A percentile compares a stretch with the other conserved stretches of the same genome.
These are phyloP conservation scores for Thera obeliscata DNA, from an alignment of 2,888 invertebrate species.

Conservation along the genomic window DNA sequence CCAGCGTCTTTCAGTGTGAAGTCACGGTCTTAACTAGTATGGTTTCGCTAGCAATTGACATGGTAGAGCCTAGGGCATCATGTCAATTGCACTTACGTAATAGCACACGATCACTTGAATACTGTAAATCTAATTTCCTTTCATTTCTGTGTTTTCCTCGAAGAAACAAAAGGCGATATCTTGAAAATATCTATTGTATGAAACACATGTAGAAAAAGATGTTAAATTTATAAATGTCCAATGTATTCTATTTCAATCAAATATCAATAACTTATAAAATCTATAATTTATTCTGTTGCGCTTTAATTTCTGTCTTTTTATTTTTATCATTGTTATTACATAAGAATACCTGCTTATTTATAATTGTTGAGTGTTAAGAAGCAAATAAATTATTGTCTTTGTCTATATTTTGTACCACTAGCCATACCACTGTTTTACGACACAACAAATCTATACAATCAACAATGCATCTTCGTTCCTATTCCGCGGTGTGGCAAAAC, in stretches of 20 bases:
- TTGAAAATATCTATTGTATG: too few relatives aligned
- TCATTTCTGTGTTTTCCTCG: background rate
- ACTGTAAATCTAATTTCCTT: conserved; percentile 16
- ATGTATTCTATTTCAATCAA: too few relatives aligned
- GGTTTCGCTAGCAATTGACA: background rate
- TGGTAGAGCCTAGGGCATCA: conserved; percentile 7
- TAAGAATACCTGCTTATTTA: too few relatives aligned
- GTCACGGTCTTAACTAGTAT: conserved; percentile 1
- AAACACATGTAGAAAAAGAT: too few relatives aligned
- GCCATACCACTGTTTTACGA: conserved; percentile 19
- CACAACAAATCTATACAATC: conserved; percentile 23
- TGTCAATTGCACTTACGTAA: background rate
- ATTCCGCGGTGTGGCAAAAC: conserved; percentile 58
- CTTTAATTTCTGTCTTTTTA: too few relatives aligned
- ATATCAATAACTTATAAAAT: too few relatives aligned
- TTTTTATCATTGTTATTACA: too few relatives aligned
- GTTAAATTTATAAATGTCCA: too few relatives aligned
- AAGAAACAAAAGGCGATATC: background rate
- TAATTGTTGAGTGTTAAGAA: too few relatives aligned
- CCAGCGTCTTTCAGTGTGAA: background rate
- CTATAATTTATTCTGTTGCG: too few relatives aligned
- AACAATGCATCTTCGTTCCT: conserved; percentile 48
- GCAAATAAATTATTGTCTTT: too few relatives aligned
- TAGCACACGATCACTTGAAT: conserved; percentile 14
- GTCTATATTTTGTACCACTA: background rate